Conservation (phyloP, 1,140 invertebrate species). For the Camponotus vicinus region DNA sequence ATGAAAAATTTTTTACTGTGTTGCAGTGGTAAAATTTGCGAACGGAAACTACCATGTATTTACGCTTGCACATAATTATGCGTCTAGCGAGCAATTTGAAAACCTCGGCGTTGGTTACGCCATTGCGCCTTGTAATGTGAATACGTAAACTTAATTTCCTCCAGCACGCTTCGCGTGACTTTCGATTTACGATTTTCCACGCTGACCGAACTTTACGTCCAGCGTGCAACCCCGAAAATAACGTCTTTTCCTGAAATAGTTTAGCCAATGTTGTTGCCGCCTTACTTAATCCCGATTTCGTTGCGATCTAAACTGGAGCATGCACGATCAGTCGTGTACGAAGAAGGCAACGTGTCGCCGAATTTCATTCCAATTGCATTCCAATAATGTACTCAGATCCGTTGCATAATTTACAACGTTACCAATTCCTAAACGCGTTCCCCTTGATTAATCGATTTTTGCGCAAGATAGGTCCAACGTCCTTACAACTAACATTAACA, state of each 20-base stretch:
- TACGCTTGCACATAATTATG: conserved; percentile 28
- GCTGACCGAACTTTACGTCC: conserved; percentile 69
- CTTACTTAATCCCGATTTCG: conserved; percentile 32
- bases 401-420: conserved; percentile 13
- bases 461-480: conserved; percentile 7
- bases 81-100: conserved; percentile 5
- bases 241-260: conserved; percentile 56
- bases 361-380: conserved; percentile 1
- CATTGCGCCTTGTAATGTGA: conserved; percentile 54
- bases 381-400: conserved; percentile 1
- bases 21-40: background rate
- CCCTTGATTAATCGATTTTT: conserved; percentile 34
- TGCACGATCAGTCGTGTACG: conserved; percentile 24
- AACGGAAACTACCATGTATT: background rate
- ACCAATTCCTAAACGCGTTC: background rate
- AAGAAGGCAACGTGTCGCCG: conserved; percentile 8
- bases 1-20: background rate
- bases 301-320: background rate
- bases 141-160: conserved; percentile 68
- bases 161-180: conserved; percentile 66
- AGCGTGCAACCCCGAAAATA: conserved; percentile 42
- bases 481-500: background rate
- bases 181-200: conserved; percentile 74
- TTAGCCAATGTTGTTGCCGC: conserved; percentile 38
- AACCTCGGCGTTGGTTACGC: conserved; percentile 24